phyloP scores from a whole-genome alignment of 2,113 vertebrate species.

The Galemys pyrenaicus region DNA sequence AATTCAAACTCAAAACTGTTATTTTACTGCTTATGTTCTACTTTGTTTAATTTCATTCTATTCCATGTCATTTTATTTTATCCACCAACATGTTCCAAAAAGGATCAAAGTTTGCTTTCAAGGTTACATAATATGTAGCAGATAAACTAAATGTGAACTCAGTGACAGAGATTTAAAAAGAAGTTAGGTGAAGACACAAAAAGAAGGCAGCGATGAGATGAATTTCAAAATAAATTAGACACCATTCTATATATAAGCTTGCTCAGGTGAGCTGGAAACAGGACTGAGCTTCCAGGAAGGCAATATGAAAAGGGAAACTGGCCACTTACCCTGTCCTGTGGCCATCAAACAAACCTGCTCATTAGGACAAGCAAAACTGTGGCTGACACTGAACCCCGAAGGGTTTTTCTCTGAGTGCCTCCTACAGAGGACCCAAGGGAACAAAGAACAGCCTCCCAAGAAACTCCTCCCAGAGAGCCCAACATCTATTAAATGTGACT shows the following conservation, averaged over 20 bases:
- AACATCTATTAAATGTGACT: neutral
- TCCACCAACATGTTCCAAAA: neutral
- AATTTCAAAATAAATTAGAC: neutral
- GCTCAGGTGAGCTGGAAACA: neutral
- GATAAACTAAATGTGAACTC: constrained; percentile 16
- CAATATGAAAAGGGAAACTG: neutral
- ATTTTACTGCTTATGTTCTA: neutral
- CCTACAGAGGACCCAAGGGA: neutral
- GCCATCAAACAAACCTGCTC: neutral
- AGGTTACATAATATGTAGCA: neutral
- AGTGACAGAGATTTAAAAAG: neutral
- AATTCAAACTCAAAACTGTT: neutral
- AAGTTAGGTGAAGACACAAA: neutral
- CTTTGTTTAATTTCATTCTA: neutral
- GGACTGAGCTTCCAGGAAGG: neutral
- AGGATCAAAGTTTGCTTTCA: neutral
- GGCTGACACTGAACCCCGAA: neutral
- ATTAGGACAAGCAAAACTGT: neutral
- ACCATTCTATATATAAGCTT: neutral
- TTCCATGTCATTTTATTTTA: neutral
- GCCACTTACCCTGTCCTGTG: neutral
- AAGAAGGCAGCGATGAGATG: neutral
- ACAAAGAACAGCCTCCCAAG: neutral
- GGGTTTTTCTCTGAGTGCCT: neutral
- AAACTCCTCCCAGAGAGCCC: neutral